phyloP scores from a whole-genome alignment of 2,113 vertebrate species.

The Dicrurus megarhynchus region DNA sequence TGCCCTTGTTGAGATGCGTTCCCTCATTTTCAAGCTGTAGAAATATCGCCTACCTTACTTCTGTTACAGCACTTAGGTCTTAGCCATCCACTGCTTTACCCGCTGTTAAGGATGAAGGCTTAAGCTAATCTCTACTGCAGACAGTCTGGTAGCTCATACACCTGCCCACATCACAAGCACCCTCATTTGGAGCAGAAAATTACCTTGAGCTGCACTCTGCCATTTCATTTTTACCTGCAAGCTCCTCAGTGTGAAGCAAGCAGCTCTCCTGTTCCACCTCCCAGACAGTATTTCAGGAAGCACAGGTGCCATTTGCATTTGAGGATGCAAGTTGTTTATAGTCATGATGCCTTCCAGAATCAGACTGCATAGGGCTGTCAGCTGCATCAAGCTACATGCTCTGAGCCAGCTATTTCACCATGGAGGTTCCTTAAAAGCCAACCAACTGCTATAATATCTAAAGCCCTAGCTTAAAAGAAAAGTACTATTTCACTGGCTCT shows the following conservation, averaged over 20 bases:
- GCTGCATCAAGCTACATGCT: neutral
- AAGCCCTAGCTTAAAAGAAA: neutral
- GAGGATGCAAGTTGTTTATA: neutral
- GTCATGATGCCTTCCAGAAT: neutral
- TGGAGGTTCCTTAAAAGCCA: neutral
- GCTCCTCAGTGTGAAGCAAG: neutral
- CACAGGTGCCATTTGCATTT: neutral
- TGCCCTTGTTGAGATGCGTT: neutral
- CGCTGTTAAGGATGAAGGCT: neutral
- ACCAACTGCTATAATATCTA: neutral
- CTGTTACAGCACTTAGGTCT: neutral
- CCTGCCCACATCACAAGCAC: neutral
- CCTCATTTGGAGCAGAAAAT: neutral
- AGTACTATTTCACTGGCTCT: neutral
- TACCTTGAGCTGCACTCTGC: neutral
- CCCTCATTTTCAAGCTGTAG: neutral
- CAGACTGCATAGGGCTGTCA: neutral
- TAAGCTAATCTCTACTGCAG: neutral
- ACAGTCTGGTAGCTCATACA: neutral
- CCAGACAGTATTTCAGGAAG: neutral
- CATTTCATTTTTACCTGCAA: neutral
- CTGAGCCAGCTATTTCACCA: neutral
- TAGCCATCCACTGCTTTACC: neutral
- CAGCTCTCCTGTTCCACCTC: neutral
- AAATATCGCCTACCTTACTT: neutral